Percentiles rank a stretch among this genome's conserved stretches.
These are phyloP conservation scores for Mimachlamys varia DNA, from an alignment of 2,888 invertebrate genomes.

Conservation along the genomic window DNA sequence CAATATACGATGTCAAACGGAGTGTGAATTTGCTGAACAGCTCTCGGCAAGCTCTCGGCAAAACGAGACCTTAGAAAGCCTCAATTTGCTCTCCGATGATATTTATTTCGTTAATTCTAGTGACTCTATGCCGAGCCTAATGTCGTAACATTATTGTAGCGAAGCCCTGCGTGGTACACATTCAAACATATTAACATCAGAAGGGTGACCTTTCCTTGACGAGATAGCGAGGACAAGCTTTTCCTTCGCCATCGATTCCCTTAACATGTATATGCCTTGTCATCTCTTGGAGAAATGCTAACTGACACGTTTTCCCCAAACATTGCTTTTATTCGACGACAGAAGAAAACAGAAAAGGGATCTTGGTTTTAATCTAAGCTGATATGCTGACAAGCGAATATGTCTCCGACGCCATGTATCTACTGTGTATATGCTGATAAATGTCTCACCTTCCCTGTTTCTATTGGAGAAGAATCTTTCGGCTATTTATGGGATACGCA, in stretches of 20 bases:
- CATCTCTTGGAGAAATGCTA: not conserved
- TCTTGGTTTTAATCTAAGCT: not conserved
- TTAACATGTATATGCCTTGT: not conserved
- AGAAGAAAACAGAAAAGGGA: slow-evolving; percentile 23
- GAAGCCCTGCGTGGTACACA: slow-evolving; percentile 41
- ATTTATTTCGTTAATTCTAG: slow-evolving; percentile 44
- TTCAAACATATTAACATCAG: slow-evolving; percentile 29
- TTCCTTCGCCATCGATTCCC: not conserved
- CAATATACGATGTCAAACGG: slow-evolving; percentile 46
- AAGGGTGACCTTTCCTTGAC: not conserved
- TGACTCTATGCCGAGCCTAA: slow-evolving; percentile 23
- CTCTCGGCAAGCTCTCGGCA: slow-evolving; percentile 36
- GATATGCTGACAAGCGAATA: not conserved
- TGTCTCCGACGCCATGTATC: not conserved
- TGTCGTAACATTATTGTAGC: slow-evolving; percentile 45
- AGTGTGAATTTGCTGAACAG: slow-evolving; percentile 42
- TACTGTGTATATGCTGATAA: not conserved
- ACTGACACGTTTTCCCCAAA: not conserved
- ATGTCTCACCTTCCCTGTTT: not conserved
- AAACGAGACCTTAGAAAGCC: slow-evolving; percentile 46
- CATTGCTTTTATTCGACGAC: slow-evolving; percentile 7
- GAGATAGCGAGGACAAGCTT: slow-evolving; percentile 1
- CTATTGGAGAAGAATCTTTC: no score
- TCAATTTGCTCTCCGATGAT: slow-evolving; percentile 39
- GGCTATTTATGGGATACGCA: no score